phyloP scores from a whole-genome alignment of 2,888 invertebrate species.

The Macrophya annulata region DNA sequence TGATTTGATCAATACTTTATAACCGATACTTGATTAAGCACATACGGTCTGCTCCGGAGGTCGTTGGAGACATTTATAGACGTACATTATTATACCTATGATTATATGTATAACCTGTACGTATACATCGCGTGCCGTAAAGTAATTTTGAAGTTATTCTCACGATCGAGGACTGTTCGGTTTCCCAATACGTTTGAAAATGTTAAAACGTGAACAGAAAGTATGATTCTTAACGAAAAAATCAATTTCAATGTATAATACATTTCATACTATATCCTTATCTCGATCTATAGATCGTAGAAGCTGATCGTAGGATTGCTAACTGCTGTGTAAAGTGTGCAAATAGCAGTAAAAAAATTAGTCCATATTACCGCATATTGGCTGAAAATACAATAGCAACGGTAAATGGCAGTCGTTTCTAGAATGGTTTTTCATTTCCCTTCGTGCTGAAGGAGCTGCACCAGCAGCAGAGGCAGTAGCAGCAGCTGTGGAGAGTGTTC shows the following conservation, averaged over 20 bases:
- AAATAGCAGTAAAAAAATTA: neutral
- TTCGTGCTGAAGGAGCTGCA: neutral
- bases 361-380: neutral
- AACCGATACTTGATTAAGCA: slow-evolving; percentile 39
- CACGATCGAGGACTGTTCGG: neutral
- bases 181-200: neutral
- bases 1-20: slow-evolving; percentile 44
- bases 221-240: neutral
- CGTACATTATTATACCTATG: neutral
- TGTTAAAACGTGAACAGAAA: neutral
- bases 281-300: neutral
- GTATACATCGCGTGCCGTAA: neutral
- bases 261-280: neutral
- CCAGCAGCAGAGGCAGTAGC: neutral
- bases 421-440: slow-evolving; percentile 45
- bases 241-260: neutral
- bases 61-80: neutral
- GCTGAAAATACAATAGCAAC: slow-evolving; percentile 24
- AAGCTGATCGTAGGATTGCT: neutral
- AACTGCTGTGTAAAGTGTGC: neutral
- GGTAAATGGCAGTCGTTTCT: neutral
- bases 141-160: neutral
- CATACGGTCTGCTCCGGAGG: neutral
- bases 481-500: slow-evolving; percentile 41
- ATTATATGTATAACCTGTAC: neutral